Base-by-base conservation (phyloP, 2,113 vertebrate species). In the Nothoprocta pentlandii region DNA sequence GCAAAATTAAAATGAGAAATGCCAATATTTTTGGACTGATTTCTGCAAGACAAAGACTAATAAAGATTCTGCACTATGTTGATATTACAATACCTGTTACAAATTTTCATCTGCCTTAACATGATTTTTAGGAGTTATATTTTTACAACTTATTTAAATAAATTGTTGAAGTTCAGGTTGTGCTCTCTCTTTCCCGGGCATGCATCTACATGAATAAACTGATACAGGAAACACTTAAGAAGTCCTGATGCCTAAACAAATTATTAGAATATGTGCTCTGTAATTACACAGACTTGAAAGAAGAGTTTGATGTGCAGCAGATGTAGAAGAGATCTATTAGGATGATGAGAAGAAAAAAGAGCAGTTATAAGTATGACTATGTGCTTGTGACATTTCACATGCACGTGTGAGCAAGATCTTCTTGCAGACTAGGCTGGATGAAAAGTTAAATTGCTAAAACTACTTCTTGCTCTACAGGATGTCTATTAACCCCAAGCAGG, bases 191-290 rank as follows among this genome's bases (percentile, higher is more conserved):
- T n/a, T 89, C 51, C 63, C 17, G 49, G 7, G 10, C 20, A 47
- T 7, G n/a, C 32, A 30, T 89, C 58, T 70, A 32, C n/a, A 36
- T 76, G 47, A 68, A 69, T 44, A 86, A 90, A 76, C 22, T 53
- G 74, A 89, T 64, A 56, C 1, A 4, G 9, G 76, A 85, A 84
- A 62, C 10, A 49, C 30, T 80, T 80, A 69, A 79, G 25, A 41
- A 79, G 25, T 67, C 46, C 71, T 89, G 62, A 94, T 87, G 39
- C 75, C 89, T 42, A 58, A 85, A 71, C 36, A 89, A 81, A 79
- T 47, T 79, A 19, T 47, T 84, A 91, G 56, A 89, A 68, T 78
- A 11, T 73, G 30, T 92, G 71, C 21, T 85, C 36, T 63, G 21
- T 70, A 91, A 92, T 84, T 91, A 81, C 21, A 46, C 3, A 81